Conservation (phyloP, 2,888 invertebrate species). For the Leptura quadrifasciata region DNA sequence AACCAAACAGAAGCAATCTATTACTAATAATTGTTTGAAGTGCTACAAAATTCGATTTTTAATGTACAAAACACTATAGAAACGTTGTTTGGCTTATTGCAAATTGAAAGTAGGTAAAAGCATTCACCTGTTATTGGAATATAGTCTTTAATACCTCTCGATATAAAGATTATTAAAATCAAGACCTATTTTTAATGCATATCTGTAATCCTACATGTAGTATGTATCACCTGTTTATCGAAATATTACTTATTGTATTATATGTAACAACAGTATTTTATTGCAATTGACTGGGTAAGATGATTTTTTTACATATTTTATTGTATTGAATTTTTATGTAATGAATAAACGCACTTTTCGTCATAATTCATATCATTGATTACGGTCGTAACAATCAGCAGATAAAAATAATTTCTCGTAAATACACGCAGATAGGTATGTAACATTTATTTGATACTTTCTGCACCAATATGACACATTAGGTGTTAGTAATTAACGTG, state of each 20-base stretch:
- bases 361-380: neutral
- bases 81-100: constrained; percentile 23
- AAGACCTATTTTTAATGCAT: constrained; percentile 36
- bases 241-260: neutral
- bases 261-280: neutral
- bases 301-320: neutral
- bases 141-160: constrained; percentile 27
- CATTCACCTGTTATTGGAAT: constrained; percentile 46
- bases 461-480: neutral
- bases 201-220: neutral
- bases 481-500: too few relatives aligned
- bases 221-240: constrained; percentile 26
- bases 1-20: neutral
- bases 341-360: neutral
- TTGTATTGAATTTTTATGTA: neutral
- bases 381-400: neutral
- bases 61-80: neutral
- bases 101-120: constrained; percentile 56
- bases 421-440: neutral
- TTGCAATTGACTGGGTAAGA: neutral
- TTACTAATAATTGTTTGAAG: neutral
- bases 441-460: neutral
- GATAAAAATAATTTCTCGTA: constrained; percentile 2
- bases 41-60: neutral
- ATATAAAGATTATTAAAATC: constrained; percentile 10